Evolutionary conservation across 2,797 vertebrate species (phyloP).

Genomic region (Cheirogaleus major): DNA sequence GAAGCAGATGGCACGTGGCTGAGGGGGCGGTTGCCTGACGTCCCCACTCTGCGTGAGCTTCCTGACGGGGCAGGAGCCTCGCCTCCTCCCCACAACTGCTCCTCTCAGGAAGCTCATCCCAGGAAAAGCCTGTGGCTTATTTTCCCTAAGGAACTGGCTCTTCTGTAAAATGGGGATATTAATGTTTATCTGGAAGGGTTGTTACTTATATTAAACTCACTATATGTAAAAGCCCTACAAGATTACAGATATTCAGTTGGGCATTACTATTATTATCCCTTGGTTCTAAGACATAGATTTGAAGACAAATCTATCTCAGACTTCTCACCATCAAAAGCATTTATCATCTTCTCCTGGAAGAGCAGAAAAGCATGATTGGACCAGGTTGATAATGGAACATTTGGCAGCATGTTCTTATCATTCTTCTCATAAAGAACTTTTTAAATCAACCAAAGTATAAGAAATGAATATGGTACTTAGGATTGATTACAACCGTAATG

Average conservation of each 20-base stretch:
- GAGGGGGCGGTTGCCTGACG: not conserved
- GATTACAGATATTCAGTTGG: not conserved
- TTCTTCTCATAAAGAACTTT: constrained; percentile 24
- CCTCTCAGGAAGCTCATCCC: not conserved
- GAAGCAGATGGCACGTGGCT: not conserved
- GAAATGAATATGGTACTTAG: not conserved
- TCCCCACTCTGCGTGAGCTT: not conserved
- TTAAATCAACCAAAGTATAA: constrained; percentile 36
- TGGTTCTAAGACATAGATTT: not conserved
- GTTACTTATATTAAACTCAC: not conserved
- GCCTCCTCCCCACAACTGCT: not conserved
- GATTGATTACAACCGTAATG: not conserved
- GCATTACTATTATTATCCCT: not conserved
- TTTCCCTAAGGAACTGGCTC: not conserved
- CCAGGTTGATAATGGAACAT: constrained; percentile 34
- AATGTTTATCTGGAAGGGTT: not conserved
- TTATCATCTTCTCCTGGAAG: not conserved
- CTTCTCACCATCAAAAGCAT: not conserved
- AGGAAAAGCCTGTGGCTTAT: not conserved
- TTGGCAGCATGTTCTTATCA: constrained; percentile 4
- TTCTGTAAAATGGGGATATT: not conserved
- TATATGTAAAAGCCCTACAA: not conserved
- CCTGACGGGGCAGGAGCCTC: not conserved
- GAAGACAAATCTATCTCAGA: not conserved
- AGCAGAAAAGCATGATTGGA: constrained; percentile 19